Base-by-base conservation (phyloP, 2,888 invertebrate species). In the Cheilosia soror region DNA sequence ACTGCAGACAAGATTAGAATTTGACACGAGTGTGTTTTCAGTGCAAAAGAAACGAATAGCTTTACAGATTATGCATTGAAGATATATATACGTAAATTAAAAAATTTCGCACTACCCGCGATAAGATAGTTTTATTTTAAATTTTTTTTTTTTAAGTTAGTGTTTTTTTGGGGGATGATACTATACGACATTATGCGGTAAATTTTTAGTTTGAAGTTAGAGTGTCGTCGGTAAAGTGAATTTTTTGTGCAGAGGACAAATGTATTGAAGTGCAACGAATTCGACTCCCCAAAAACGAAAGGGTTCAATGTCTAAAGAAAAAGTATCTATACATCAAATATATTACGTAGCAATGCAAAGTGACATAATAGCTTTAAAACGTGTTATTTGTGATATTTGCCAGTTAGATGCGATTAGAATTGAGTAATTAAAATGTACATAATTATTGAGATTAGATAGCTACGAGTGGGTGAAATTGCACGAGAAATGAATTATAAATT, bases 71-170 rank as follows among this genome's bases (percentile, higher is more conserved):
- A 13, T 78, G 63, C 63, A 71, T 40, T 69, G 13, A 58, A 51
- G 76, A 76, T 60, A 60, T 42, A 31, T 13, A 55, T 33, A 33
- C 20, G 20, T 15, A 37, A 25, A n/a, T 29, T 40, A 4, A 60
- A 37, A 47, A 75, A 51, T 37, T 25, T 49, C 49, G 47, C 65
- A 29, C 49, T 27, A n/a, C 58, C 58, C 60, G 66, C 60, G 76
- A 76, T 76, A 76, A 76, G 76, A 76, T 76, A 76, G 76, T 76
- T 76, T 76, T 58, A 29, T 65, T 37, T 33, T 33, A 33, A 2
- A 11, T 20, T 20, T 4, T 13, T 2, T 5, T 5, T n/a, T n/a
- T 9, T 5, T 1, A 37, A 25, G 11, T 66, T 53, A 25, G 6
- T 20, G 1, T 37, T 15, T 2, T 49, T 63, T 53, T 27, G 1